phyloP scores from a whole-genome alignment of 2,113 vertebrate genomes.

The Sceloporus undulatus region DNA sequence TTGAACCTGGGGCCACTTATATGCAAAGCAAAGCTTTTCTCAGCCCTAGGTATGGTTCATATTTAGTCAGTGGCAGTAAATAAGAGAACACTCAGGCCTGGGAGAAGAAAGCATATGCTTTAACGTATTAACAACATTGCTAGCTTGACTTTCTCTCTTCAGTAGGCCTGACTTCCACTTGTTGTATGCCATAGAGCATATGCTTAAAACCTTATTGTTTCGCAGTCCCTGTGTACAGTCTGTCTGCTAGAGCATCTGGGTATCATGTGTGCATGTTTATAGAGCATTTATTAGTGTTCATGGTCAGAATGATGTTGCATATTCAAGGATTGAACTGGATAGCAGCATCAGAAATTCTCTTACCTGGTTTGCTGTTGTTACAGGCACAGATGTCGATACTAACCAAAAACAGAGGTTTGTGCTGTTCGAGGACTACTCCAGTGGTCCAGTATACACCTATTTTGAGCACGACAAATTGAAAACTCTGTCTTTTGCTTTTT shows the following conservation, averaged over 20 bases:
- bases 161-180: conserved; percentile 29
- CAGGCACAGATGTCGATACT: conserved; percentile 37
- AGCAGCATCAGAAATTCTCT: conserved; percentile 58
- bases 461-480: background rate
- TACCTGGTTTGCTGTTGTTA: conserved; percentile 36
- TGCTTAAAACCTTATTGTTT: conserved; percentile 62
- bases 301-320: conserved; percentile 67
- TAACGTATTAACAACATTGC: background rate
- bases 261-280: conserved; percentile 37
- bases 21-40: background rate
- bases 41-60: conserved; percentile 17
- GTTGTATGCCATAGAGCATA: conserved; percentile 60
- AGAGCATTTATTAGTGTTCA: conserved; percentile 32
- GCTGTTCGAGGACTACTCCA: no score
- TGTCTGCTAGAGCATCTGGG: conserved; percentile 70
- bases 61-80: background rate
- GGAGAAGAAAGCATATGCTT: background rate
- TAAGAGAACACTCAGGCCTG: conserved; percentile 10
- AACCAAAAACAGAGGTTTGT: conserved; percentile 24
- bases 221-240: conserved; percentile 45
- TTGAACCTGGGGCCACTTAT: no score
- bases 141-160: conserved; percentile 38
- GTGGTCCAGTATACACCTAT: no score
- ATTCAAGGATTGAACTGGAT: conserved; percentile 72
- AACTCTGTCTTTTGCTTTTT: background rate